phyloP scores from a whole-genome alignment of 2,113 vertebrate genomes.

The Leptocoma aspasia region DNA sequence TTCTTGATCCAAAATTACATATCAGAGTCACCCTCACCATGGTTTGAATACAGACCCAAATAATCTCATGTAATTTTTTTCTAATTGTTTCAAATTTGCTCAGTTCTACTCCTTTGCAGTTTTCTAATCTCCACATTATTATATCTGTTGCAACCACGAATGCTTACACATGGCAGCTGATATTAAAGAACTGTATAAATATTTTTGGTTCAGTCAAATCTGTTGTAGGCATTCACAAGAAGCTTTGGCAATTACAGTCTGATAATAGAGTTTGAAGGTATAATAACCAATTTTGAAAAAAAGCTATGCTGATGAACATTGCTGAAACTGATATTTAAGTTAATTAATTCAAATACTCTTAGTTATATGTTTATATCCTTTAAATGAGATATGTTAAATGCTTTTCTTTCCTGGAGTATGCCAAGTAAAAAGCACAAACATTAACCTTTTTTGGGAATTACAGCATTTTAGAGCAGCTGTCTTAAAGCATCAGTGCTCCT shows the following conservation, averaged over 20 bases:
- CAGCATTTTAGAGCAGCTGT: background rate
- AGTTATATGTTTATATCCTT: background rate
- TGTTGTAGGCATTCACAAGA: background rate
- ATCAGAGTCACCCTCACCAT: background rate
- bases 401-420: background rate
- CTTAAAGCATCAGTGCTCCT: background rate
- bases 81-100: background rate
- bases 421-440: background rate
- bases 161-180: background rate
- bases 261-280: background rate
- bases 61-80: background rate
- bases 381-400: background rate
- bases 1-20: background rate
- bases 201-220: background rate
- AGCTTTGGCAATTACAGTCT: background rate
- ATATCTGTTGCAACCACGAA: background rate
- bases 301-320: background rate
- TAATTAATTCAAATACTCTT: background rate
- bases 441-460: background rate
- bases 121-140: background rate
- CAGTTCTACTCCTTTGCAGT: background rate
- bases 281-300: background rate
- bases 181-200: background rate
- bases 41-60: background rate
- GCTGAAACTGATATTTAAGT: background rate